Percentiles rank a stretch among this genome's conserved stretches.
Evolutionary conservation across 2,797 vertebrate genomes (phyloP).

Genomic region (Lacerta viridis): DNA sequence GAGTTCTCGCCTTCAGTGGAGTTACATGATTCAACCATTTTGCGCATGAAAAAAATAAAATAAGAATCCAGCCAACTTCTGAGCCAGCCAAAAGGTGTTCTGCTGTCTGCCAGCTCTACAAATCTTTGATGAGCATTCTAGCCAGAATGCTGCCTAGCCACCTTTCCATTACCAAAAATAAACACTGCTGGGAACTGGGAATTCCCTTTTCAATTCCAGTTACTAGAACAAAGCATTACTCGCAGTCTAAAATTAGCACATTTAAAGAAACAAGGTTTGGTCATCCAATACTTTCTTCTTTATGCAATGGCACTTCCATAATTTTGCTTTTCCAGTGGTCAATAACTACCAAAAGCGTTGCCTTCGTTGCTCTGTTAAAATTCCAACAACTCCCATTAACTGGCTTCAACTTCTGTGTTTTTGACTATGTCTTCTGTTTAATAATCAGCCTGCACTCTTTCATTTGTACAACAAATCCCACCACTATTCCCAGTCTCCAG

Average conservation of each 20-base stretch:
- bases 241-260: neutral
- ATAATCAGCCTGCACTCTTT: neutral
- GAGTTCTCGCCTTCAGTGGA: slow-evolving; percentile 4
- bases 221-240: neutral
- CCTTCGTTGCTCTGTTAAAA: neutral
- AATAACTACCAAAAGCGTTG: neutral
- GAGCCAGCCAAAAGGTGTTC: slow-evolving; percentile 20
- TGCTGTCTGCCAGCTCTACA: slow-evolving; percentile 25
- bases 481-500: neutral
- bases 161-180: slow-evolving; percentile 19
- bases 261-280: slow-evolving; percentile 4
- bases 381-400: neutral
- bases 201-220: slow-evolving; percentile 19
- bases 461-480: neutral
- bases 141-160: neutral
- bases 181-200: neutral
- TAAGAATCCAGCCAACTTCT: neutral
- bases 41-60: neutral
- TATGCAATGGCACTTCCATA: neutral
- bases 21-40: slow-evolving; percentile 10
- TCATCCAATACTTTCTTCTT: neutral
- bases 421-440: neutral
- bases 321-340: neutral
- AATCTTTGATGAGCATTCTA: neutral
- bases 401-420: neutral